Conservation (phyloP, 2,113 vertebrate species). For the Ictalurus punctatus region DNA sequence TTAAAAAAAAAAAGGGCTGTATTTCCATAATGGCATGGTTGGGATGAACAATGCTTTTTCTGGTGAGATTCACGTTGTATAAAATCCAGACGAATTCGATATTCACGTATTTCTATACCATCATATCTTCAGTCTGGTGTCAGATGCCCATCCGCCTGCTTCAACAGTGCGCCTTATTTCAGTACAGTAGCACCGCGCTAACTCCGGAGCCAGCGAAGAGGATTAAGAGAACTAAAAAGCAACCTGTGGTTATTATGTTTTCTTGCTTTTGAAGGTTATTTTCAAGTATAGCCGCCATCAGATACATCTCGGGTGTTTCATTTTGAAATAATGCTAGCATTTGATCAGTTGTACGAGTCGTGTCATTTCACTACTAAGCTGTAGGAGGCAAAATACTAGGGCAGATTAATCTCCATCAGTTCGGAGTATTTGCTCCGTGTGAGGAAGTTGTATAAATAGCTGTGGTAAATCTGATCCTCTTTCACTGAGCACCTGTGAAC, state of each 20-base stretch:
- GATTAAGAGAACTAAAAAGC: neutral
- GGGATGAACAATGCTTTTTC: conserved; percentile 36
- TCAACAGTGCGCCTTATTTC: neutral
- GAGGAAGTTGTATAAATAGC: conserved; percentile 68
- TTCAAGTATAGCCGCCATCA: neutral
- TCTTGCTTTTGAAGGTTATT: neutral
- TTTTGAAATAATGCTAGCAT: neutral
- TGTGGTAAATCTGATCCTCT: conserved; percentile 69
- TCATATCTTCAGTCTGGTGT: conserved; percentile 47
- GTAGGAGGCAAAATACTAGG: conserved; percentile 34
- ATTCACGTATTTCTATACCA: conserved; percentile 57
- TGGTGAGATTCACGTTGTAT: conserved; percentile 20
- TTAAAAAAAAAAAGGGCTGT: neutral
- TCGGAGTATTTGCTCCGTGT: conserved; percentile 1
- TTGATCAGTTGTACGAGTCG: neutral
- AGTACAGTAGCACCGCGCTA: neutral
- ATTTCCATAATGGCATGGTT: neutral
- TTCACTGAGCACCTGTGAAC: conserved; percentile 63
- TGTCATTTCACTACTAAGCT: conserved; percentile 33
- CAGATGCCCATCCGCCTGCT: neutral
- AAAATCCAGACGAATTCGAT: conserved; percentile 43
- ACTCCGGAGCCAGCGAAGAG: neutral
- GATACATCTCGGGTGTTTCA: neutral
- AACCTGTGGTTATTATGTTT: neutral
- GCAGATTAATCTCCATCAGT: too few relatives aligned